These are phyloP conservation scores for Celastrina argiolus DNA, from an alignment of 2,888 invertebrate species.

Conservation along the genomic window DNA sequence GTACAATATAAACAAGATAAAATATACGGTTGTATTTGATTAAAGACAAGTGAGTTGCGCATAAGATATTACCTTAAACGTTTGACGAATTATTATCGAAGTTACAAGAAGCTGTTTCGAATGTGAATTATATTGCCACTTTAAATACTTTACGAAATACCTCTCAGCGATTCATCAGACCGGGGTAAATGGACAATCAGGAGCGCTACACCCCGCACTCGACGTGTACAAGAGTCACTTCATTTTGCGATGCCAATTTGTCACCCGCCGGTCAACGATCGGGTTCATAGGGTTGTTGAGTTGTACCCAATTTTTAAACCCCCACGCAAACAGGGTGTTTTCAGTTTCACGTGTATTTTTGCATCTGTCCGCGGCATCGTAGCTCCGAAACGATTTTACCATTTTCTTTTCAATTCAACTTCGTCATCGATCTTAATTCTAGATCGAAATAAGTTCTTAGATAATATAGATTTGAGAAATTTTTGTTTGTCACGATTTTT, in stretches of 20 bases:
- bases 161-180: constrained; percentile 8
- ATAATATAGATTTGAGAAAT: not conserved
- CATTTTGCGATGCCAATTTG: constrained; percentile 12
- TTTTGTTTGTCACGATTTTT: not conserved
- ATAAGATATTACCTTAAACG: not conserved
- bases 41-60: constrained; percentile 5
- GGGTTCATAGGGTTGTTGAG: not conserved
- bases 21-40: not conserved
- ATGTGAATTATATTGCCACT: not conserved
- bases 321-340: no score
- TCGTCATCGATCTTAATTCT: no score
- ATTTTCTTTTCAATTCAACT: no score
- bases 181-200: constrained; percentile 16
- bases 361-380: not conserved
- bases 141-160: constrained; percentile 11
- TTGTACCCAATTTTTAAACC: not conserved
- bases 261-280: not conserved
- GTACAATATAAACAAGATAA: constrained; percentile 19
- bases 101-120: not conserved
- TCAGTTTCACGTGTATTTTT: not conserved
- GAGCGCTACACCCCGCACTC: not conserved
- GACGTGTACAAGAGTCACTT: constrained; percentile 4
- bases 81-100: not conserved
- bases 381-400: not conserved
- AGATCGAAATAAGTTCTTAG: no score